These are phyloP conservation scores for Lithobates pipiens DNA, from an alignment of 2,797 vertebrate species.

Conservation along the genomic window DNA sequence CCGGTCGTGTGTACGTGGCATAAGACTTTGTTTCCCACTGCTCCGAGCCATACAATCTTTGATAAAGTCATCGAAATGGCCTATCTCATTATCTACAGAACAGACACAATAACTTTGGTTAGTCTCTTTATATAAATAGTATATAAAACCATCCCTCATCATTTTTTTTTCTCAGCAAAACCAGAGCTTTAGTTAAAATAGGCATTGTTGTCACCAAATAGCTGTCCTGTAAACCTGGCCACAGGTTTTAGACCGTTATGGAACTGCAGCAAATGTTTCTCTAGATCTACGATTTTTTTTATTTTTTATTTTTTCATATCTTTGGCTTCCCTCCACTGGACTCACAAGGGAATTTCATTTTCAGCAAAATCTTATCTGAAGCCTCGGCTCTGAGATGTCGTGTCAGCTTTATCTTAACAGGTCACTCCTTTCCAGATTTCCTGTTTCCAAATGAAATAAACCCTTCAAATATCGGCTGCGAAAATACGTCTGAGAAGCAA, in stretches of 20 bases:
- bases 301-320: background rate
- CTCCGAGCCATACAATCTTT: too few relatives aligned
- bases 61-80: too few relatives aligned
- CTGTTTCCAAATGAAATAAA: conserved; percentile 61
- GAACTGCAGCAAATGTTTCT: background rate
- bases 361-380: conserved; percentile 34
- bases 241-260: background rate
- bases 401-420: conserved; percentile 53
- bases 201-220: background rate
- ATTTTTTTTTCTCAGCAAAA: too few relatives aligned
- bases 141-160: too few relatives aligned
- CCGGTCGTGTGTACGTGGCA: too few relatives aligned
- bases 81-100: too few relatives aligned
- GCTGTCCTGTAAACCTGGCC: background rate
- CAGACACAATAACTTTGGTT: too few relatives aligned
- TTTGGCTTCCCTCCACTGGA: conserved; percentile 21
- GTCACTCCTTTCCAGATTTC: conserved; percentile 51
- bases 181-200: background rate
- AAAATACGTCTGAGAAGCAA: conserved; percentile 55
- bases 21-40: too few relatives aligned
- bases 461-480: conserved; percentile 50
- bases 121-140: too few relatives aligned
- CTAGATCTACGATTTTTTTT: background rate
- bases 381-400: conserved; percentile 34
- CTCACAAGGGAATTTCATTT: conserved; percentile 35